phyloP scores from a whole-genome alignment of 2,888 invertebrate species.

The Glaucopsyche alexis region DNA sequence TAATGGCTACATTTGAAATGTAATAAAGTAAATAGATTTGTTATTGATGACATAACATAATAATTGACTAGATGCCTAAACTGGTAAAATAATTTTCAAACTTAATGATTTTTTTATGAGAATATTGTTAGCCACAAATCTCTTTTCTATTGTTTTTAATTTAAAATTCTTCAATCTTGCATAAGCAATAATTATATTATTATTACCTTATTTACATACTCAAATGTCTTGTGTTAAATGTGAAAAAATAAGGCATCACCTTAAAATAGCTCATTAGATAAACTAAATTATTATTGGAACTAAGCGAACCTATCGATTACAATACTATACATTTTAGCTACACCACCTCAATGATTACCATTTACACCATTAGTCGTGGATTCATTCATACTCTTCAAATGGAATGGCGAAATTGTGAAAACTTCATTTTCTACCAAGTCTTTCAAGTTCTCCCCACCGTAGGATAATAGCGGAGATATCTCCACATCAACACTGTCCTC shows the following conservation, averaged over 20 bases:
- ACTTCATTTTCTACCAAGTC: slow-evolving; percentile 83
- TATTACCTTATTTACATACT: neutral
- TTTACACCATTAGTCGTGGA: slow-evolving; percentile 59
- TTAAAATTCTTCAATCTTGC: neutral
- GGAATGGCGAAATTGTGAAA: slow-evolving; percentile 83
- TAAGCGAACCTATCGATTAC: neutral
- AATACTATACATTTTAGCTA: slow-evolving; percentile 1
- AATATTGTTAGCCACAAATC: neutral
- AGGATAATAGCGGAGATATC: slow-evolving; percentile 94
- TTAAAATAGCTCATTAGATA: neutral
- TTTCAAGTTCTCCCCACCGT: slow-evolving; percentile 92
- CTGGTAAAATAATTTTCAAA: neutral
- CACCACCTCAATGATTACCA: slow-evolving; percentile 55
- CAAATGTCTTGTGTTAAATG: neutral
- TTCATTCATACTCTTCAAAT: slow-evolving; percentile 74
- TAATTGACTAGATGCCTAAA: slow-evolving; percentile 22
- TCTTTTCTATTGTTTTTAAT: neutral
- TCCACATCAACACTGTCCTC: slow-evolving; percentile 86
- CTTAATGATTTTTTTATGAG: too few species aligned
- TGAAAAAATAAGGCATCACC: neutral
- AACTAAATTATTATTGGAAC: neutral
- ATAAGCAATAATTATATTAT: neutral
- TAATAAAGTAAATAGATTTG: slow-evolving; percentile 9
- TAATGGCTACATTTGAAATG: neutral
- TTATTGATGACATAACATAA: neutral